Evolutionary conservation across 1,140 invertebrate species (phyloP).

Genomic region (Nymphalis io): DNA sequence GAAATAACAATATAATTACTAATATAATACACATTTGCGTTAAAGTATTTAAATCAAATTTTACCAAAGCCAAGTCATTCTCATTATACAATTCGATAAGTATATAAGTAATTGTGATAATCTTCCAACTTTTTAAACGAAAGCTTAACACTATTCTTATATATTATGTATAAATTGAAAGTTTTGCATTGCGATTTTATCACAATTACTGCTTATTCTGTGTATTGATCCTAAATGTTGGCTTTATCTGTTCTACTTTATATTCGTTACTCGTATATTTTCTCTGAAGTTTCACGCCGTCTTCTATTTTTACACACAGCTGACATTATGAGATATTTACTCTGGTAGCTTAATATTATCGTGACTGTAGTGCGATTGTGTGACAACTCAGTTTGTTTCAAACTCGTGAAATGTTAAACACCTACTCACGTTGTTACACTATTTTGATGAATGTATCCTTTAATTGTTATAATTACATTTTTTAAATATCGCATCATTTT

Average conservation of each 20-base stretch:
- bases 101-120: conserved; percentile 12
- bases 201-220: conserved; percentile 24
- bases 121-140: neutral
- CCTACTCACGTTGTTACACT: no score
- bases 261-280: conserved; percentile 59
- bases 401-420: no score
- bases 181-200: conserved; percentile 7
- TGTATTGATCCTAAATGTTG: conserved; percentile 63
- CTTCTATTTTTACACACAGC: conserved; percentile 32
- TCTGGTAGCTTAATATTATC: conserved; percentile 15
- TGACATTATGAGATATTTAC: conserved; percentile 19
- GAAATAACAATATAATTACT: neutral
- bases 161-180: neutral
- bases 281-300: conserved; percentile 58
- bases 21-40: neutral
- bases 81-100: conserved; percentile 4
- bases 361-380: no score
- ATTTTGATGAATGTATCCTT: no score
- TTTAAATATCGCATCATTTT: no score
- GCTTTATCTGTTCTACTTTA: conserved; percentile 72
- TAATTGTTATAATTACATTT: no score
- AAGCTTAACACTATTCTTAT: neutral
- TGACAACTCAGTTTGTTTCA: no score
- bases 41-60: neutral
- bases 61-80: conserved; percentile 21